phyloP scores from a whole-genome alignment of 2,113 vertebrate species.

The Cynoglossus semilaevis region DNA sequence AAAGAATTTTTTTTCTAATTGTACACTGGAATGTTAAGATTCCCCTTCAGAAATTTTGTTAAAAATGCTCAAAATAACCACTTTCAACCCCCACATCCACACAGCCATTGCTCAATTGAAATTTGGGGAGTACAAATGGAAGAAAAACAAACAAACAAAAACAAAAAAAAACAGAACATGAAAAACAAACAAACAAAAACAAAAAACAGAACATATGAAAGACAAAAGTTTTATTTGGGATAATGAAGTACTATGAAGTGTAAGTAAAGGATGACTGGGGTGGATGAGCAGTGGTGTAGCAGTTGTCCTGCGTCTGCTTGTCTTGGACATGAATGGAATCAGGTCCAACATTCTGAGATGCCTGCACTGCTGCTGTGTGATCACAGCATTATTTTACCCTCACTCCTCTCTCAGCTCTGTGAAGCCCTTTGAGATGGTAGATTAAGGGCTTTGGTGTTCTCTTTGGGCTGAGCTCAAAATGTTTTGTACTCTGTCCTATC shows the following conservation, averaged over 20 bases:
- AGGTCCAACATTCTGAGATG: conserved; percentile 10
- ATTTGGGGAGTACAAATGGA: conserved; percentile 66
- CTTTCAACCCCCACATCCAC: conserved; percentile 59
- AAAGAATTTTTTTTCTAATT: conserved; percentile 74
- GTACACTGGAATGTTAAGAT: conserved; percentile 91
- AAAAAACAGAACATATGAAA: conserved; percentile 43
- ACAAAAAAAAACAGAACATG: conserved; percentile 9
- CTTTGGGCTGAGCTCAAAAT: conserved; percentile 32
- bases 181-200: conserved; percentile 20
- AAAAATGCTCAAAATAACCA: conserved; percentile 80
- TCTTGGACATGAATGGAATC: not conserved
- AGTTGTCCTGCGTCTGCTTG: too few species aligned
- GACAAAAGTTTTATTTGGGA: conserved; percentile 40
- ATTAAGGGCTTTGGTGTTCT: conserved; percentile 23
- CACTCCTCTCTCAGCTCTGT: not conserved
- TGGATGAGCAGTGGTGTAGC: conserved; percentile 3
- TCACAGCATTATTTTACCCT: conserved; percentile 9
- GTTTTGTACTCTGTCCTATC: not conserved
- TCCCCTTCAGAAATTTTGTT: conserved; percentile 80
- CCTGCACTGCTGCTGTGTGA: not conserved
- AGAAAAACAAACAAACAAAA: conserved; percentile 20
- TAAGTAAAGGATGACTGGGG: conserved; percentile 55
- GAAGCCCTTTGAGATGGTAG: conserved; percentile 4
- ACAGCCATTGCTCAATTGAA: conserved; percentile 57
- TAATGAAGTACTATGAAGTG: conserved; percentile 26